phyloP scores from a whole-genome alignment of 2,888 invertebrate species.

The Leptinotarsa tumamoca region DNA sequence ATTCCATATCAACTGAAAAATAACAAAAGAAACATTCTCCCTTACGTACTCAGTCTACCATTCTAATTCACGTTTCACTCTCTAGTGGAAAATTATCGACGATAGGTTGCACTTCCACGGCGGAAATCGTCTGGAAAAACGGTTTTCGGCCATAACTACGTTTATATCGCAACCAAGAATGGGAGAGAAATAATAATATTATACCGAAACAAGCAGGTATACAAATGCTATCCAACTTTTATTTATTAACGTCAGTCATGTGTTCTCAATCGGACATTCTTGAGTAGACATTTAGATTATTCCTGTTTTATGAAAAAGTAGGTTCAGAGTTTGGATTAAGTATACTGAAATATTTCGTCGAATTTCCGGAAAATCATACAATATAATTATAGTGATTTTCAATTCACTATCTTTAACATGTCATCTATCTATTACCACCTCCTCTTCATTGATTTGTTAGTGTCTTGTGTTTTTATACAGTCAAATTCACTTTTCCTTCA shows the following conservation, averaged over 20 bases:
- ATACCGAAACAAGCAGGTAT: background rate
- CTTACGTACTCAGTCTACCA: slow-evolving; percentile 2
- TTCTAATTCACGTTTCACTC: slow-evolving; percentile 15
- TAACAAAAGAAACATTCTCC: background rate
- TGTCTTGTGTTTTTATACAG: too few relatives aligned
- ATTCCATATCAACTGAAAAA: background rate
- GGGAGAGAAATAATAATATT: slow-evolving; percentile 24
- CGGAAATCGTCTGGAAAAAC: slow-evolving; percentile 25
- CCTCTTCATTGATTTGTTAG: too few relatives aligned
- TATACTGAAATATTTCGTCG: too few relatives aligned
- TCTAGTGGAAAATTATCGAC: slow-evolving; percentile 15
- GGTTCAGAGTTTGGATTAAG: too few relatives aligned
- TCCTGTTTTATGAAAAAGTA: too few relatives aligned
- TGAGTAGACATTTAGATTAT: background rate
- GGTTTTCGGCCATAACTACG: slow-evolving; percentile 22
- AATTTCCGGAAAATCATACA: too few relatives aligned
- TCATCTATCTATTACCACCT: too few relatives aligned
- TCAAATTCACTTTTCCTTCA: too few relatives aligned
- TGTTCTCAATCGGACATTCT: background rate
- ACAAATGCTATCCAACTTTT: background rate
- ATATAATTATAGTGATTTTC: too few relatives aligned
- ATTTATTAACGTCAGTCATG: background rate
- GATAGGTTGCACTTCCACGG: slow-evolving; percentile 16
- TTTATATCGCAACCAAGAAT: slow-evolving; percentile 22
- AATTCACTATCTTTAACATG: too few relatives aligned